Evolutionary conservation across 2,888 invertebrate species (phyloP).

Genomic region (Eurytoma californica): DNA sequence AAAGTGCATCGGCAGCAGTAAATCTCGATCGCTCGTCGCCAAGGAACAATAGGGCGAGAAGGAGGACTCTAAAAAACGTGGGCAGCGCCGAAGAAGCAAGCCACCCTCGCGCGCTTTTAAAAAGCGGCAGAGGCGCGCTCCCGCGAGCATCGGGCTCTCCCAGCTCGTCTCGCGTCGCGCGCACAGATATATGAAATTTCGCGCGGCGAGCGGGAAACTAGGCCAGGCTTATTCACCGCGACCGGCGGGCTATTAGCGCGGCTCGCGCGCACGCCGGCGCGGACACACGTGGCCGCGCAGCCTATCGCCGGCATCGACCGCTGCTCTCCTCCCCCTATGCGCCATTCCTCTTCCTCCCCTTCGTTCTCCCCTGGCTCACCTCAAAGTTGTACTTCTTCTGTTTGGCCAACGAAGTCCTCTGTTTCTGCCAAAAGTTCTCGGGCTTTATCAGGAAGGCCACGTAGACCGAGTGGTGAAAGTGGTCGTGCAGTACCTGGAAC

Average conservation of each 20-base stretch:
- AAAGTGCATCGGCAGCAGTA: too few species aligned
- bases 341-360: too few species aligned
- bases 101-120: too few species aligned
- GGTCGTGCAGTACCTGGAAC: constrained; percentile 88
- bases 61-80: too few species aligned
- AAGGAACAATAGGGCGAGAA: too few species aligned
- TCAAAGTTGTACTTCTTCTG: constrained; percentile 99
- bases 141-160: background rate
- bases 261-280: background rate
- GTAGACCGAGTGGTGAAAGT: constrained; percentile 94
- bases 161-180: background rate
- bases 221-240: constrained; percentile 51
- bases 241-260: constrained; percentile 40
- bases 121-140: too few species aligned
- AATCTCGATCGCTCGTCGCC: too few species aligned
- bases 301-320: too few species aligned
- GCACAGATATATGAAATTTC: constrained; percentile 34
- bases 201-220: constrained; percentile 35
- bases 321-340: too few species aligned
- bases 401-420: constrained; percentile 96
- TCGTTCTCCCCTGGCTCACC: constrained; percentile 77
- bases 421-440: constrained; percentile 99
- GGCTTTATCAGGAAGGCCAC: constrained; percentile 98
- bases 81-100: too few species aligned
- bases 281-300: background rate